Evolutionary conservation across 2,888 invertebrate genomes (phyloP).

Genomic region (Pollenia griseotomentosa): DNA sequence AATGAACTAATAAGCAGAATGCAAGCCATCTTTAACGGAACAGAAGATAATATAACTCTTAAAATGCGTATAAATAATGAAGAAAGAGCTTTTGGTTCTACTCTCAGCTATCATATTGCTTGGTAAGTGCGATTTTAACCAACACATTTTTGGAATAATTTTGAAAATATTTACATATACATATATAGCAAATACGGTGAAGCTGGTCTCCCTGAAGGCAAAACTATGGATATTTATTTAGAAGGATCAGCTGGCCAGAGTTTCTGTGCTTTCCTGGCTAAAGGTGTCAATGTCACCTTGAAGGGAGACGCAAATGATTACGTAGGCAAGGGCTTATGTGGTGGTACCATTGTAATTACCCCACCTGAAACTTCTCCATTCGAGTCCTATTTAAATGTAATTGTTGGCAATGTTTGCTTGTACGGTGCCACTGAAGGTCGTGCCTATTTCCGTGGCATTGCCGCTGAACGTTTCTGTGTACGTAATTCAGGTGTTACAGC

Average conservation of each 20-base stretch:
- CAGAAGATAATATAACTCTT: slow-evolving; percentile 88
- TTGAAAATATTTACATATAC: not conserved
- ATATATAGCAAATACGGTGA: slow-evolving; percentile 92
- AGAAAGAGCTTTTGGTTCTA: slow-evolving; percentile 96
- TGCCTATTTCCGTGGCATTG: slow-evolving; percentile 97
- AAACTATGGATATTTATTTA: slow-evolving; percentile 91
- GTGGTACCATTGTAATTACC: slow-evolving; percentile 96
- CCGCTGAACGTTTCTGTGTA: slow-evolving; percentile 99
- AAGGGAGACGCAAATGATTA: slow-evolving; percentile 99
- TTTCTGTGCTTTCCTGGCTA: slow-evolving; percentile 98
- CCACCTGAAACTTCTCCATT: slow-evolving; percentile 95
- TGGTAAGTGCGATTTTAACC: slow-evolving; percentile 86
- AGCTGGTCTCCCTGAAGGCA: slow-evolving; percentile 91
- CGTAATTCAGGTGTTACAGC: slow-evolving; percentile 98
- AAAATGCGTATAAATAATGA: slow-evolving; percentile 94
- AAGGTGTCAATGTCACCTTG: slow-evolving; percentile 94
- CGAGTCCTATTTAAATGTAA: slow-evolving; percentile 96
- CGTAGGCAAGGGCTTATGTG: slow-evolving; percentile 97
- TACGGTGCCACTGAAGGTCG: slow-evolving; percentile 98
- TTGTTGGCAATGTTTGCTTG: slow-evolving; percentile 98
- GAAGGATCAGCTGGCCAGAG: slow-evolving; percentile 99
- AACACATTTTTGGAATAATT: not conserved
- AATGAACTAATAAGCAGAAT: slow-evolving; percentile 92
- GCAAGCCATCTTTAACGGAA: slow-evolving; percentile 90
- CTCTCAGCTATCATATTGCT: slow-evolving; percentile 97